A percentile compares a stretch with the other conserved stretches of the same genome.
These are phyloP conservation scores for Garrulus glandarius DNA, from an alignment of 2,797 vertebrate genomes.

Conservation along the genomic window DNA sequence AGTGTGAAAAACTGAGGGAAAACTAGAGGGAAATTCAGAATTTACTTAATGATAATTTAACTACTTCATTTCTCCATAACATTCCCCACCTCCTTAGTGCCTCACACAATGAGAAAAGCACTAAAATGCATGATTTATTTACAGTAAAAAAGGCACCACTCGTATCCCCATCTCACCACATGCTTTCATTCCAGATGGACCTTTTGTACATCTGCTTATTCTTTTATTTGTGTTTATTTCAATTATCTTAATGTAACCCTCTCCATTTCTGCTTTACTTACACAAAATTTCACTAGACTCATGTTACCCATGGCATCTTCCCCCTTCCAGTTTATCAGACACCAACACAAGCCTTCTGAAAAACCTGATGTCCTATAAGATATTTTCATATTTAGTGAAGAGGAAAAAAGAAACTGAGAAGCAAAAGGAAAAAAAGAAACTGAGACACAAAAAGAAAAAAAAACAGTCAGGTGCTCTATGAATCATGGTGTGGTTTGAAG, in stretches of 20 bases:
- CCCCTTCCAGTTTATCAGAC: neutral
- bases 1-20: neutral
- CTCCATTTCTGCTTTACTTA: neutral
- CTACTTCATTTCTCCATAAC: neutral
- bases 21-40: neutral
- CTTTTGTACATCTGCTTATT: neutral
- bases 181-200: neutral
- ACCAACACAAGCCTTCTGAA: neutral
- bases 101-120: neutral
- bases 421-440: neutral
- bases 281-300: neutral
- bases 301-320: neutral
- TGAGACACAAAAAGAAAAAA: neutral
- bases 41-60: neutral
- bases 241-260: neutral
- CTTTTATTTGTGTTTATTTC: neutral
- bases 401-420: neutral
- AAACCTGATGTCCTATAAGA: neutral
- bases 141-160: neutral
- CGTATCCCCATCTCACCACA: neutral
- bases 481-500: conserved; percentile 29
- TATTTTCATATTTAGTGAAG: neutral
- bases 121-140: neutral
- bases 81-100: neutral
- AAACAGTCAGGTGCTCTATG: conserved; percentile 20